Base-by-base conservation (phyloP, 2,797 vertebrate species). In the Rhinatrema bivittatum region DNA sequence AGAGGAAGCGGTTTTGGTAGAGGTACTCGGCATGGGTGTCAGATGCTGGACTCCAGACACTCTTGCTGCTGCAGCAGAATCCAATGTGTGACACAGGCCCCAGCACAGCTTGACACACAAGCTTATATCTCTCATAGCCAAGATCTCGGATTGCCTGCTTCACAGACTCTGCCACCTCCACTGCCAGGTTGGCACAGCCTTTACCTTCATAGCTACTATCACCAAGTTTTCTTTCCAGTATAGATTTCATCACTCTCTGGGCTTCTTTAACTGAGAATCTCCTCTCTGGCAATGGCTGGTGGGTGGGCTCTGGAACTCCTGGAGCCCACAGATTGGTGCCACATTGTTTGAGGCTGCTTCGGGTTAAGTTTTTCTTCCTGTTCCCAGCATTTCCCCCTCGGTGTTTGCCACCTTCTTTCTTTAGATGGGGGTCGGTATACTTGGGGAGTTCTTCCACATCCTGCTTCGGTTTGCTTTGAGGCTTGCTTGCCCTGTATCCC, bases 1-100 rank as follows among this genome's bases (percentile, higher is more conserved):
- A 72, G 6, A 70, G 36, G 4, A 58, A 56, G 6, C 22, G 25
- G 31, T 72, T 72, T 45, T 38, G 44, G 29, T 53, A 72, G 24
- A 50, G 24, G n/a, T 56, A 67, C 45, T 72, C 61, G 14, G 47
- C 62, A 27, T 59, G 72, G 1, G 65, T 61, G 30, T 72, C 69
- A 5, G 42, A 37, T 4, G 27, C 19, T 3, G 60, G 60, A 41
- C 62, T 60, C 65, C 69, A 69, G 7, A 68, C 16, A 12, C 50
- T 53, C 26, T 66, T 50, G 38, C 65, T 72, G 8, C 40, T 51
- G 25, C 69, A 67, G 2, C 18, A 52, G 7, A 69, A 16, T 6
- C 16, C 52, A 1, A 50, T 47, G 9, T 56, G 39, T 20, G 42
- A 39, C 20, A 56, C 39, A 30, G 53, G 58, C 3, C 60, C 65